phyloP scores from a whole-genome alignment of 2,888 invertebrate genomes.

The Andrena marginata region DNA sequence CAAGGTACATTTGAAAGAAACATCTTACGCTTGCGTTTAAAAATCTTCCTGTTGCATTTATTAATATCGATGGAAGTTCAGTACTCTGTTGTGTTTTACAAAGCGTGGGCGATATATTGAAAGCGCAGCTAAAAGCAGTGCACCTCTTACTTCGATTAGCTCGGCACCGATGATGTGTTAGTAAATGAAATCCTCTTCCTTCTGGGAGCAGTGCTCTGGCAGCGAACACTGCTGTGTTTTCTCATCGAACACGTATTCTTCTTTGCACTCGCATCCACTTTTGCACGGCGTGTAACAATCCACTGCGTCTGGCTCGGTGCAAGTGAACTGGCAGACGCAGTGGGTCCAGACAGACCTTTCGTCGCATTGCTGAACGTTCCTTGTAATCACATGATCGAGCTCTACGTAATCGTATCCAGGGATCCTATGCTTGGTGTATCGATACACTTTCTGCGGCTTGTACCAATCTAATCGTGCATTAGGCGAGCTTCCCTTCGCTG shows the following conservation, averaged over 20 bases:
- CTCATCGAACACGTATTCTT: conserved; percentile 81
- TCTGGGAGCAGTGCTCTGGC: conserved; percentile 75
- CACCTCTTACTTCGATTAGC: background rate
- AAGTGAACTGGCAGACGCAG: conserved; percentile 82
- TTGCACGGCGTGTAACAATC: conserved; percentile 82
- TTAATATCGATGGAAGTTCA: conserved; percentile 25
- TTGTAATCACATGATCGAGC: conserved; percentile 73
- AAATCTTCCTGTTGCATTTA: conserved; percentile 21
- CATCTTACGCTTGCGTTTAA: background rate
- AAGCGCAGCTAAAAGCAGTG: conserved; percentile 17
- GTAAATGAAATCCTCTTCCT: conserved; percentile 52
- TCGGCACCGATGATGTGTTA: conserved; percentile 31
- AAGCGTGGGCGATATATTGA: background rate
- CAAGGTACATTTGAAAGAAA: conserved; percentile 84
- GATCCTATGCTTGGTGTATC: conserved; percentile 82
- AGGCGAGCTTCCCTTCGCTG: conserved; percentile 33
- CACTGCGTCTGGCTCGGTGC: conserved; percentile 77
- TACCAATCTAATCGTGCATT: conserved; percentile 62
- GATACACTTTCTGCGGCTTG: conserved; percentile 75
- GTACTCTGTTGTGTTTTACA: conserved; percentile 6
- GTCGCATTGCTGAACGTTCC: conserved; percentile 74
- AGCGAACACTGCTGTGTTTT: conserved; percentile 73
- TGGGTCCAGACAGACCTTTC: conserved; percentile 80
- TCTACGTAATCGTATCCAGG: conserved; percentile 82
- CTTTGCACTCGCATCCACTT: conserved; percentile 82